Evolutionary conservation across 64 coral and sea anemone genomes (phyloP), one percentile per base, ranked within the genome.

Genomic region (Trachythela sp.): DNA sequence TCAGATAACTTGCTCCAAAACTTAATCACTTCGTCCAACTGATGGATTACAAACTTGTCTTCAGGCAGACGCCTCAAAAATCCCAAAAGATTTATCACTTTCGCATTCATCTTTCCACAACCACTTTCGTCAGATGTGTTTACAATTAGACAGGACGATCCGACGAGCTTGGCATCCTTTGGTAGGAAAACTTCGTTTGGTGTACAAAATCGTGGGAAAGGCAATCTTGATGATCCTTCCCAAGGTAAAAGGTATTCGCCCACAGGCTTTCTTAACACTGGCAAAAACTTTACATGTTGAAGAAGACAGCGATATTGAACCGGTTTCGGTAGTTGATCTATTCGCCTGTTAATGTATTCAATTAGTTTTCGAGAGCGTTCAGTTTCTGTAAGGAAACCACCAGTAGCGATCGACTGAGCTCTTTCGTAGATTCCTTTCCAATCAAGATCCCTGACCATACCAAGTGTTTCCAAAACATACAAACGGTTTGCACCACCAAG

Each of bases 371-470:
- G 42, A 97, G 76, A 48, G 64, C 85, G 39, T 84, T 27, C 54
- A 92, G 45, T 50, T 85, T 87, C 39, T 92, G 29, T 36, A 92
- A 89, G 70, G 22, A 89, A 89, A 48, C 20, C 84, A 1, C 93
- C 32, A 97, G 86, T 77, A 36, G 72, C 77, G 52, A 97, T 85
- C 13, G 91, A 92, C 13, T 45, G 83, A 22, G 90, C 88, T 49
- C 95, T 88, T 80, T 94, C 95, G 48, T 92, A 94, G 50, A 97
- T 97, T 14, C 56, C 48, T 54, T 94, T 48, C 95, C 95, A 97
- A 0, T 92, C 56, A 83, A 94, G 17, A 70, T 85, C 87, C 20
- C 94, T 90, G 11, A 94, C 92, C 95, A 97, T 94, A 58, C 95
- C 95, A 45, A 45, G 42, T 45, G 42, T 6, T 45, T 45, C 42